These are phyloP conservation scores for Oxyscelio sp. DNA, from an alignment of 2,888 invertebrate genomes.

Conservation along the genomic window DNA sequence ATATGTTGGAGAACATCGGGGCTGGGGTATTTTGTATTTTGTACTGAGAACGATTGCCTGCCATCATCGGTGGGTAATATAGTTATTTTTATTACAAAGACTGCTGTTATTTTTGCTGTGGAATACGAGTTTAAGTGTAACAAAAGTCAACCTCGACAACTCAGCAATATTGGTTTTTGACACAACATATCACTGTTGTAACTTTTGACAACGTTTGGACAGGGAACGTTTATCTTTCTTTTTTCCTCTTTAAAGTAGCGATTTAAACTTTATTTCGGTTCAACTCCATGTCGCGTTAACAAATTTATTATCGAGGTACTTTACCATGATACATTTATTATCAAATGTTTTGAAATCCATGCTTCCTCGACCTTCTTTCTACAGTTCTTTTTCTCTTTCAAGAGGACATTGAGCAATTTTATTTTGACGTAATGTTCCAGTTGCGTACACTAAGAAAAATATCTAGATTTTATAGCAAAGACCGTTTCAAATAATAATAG, in stretches of 20 bases:
- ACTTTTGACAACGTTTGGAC: slow-evolving; percentile 76
- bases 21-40: no score
- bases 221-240: slow-evolving; percentile 77
- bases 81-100: no score
- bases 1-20: no score
- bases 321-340: slow-evolving; percentile 73
- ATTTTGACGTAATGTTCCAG: slow-evolving; percentile 22
- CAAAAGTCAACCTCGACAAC: no score
- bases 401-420: slow-evolving; percentile 50
- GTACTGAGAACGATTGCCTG: no score
- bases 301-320: slow-evolving; percentile 75
- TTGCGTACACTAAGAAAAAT: no score
- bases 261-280: slow-evolving; percentile 52
- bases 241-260: slow-evolving; percentile 70
- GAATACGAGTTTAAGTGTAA: no score
- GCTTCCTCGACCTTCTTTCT: slow-evolving; percentile 71
- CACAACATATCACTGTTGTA: slow-evolving; percentile 78
- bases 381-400: slow-evolving; percentile 73
- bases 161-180: no score
- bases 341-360: slow-evolving; percentile 47
- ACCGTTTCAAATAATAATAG: no score
- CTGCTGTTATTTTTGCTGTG: no score
- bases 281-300: slow-evolving; percentile 65
- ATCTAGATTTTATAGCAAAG: no score
- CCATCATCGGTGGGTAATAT: no score